phyloP scores from a whole-genome alignment of 1,140 invertebrate genomes.

The Bombus impatiens region DNA sequence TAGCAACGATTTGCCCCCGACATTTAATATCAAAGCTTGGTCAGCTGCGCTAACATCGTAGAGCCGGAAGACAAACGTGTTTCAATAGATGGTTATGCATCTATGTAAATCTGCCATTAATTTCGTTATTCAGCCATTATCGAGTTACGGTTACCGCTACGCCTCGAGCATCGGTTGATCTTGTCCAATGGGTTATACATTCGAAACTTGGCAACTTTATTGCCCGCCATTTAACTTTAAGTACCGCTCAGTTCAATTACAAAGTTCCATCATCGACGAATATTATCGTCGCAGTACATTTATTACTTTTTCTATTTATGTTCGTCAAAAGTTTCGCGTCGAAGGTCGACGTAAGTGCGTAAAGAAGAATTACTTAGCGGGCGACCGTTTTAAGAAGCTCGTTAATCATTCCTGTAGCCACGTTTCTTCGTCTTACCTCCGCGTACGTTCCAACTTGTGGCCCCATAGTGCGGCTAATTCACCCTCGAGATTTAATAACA shows the following conservation, averaged over 20 bases:
- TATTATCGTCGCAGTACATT: conserved; percentile 56
- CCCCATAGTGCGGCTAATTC: conserved; percentile 1
- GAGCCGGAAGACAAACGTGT: conserved; percentile 39
- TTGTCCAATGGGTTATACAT: conserved; percentile 27
- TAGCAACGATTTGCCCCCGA: not conserved
- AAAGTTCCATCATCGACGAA: conserved; percentile 47
- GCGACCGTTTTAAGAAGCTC: conserved; percentile 32
- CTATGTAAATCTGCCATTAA: conserved; percentile 48
- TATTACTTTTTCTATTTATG: conserved; percentile 42
- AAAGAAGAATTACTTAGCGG: conserved; percentile 45
- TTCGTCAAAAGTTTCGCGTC: conserved; percentile 10
- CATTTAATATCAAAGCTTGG: conserved; percentile 26
- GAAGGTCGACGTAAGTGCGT: not conserved
- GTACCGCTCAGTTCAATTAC: conserved; percentile 51
- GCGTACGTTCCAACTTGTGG: not conserved
- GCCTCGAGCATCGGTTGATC: conserved; percentile 36
- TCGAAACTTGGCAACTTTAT: conserved; percentile 51
- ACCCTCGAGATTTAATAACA: conserved; percentile 15
- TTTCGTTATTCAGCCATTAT: conserved; percentile 51
- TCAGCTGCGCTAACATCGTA: conserved; percentile 27
- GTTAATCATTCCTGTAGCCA: conserved; percentile 45
- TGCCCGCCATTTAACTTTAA: conserved; percentile 24
- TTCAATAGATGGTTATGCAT: conserved; percentile 40
- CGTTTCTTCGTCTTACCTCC: not conserved
- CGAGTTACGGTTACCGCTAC: not conserved